Percentiles rank a stretch among this genome's conserved stretches.
Conservation (phyloP, 35 echinoderm and acorn worm species). For the Heliocidaris tuberculata region DNA sequence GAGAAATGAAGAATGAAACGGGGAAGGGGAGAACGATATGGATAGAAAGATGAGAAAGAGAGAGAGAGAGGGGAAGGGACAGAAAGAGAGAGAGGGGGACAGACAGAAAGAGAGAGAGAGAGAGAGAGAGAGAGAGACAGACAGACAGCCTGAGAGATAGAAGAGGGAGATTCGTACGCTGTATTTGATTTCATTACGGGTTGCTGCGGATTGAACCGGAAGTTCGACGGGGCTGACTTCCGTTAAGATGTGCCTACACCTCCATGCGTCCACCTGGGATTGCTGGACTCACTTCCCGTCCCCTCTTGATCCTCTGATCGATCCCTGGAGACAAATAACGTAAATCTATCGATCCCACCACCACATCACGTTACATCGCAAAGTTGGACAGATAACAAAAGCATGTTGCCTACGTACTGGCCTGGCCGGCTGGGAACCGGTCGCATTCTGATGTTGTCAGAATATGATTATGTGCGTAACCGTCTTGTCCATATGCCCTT, state of each 20-base stretch:
- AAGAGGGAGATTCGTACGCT: background rate
- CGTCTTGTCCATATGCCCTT: no score
- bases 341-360: background rate
- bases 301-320: background rate
- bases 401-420: background rate
- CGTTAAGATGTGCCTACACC: background rate
- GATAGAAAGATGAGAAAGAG: background rate
- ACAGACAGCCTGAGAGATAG: background rate
- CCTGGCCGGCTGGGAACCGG: no score
- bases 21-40: background rate
- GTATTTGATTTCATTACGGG: slow-evolving; percentile 12
- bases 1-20: background rate
- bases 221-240: background rate
- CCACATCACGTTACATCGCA: background rate
- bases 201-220: slow-evolving; percentile 7
- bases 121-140: background rate
- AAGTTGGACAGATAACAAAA: background rate
- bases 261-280: background rate
- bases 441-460: no score
- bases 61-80: background rate
- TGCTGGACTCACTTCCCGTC: background rate
- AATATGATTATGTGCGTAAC: no score
- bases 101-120: background rate
- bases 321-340: background rate
- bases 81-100: background rate